Percentiles rank a stretch among this genome's conserved stretches.
These are phyloP conservation scores for Alca torda DNA, from an alignment of 2,797 vertebrate species.

Conservation along the genomic window DNA sequence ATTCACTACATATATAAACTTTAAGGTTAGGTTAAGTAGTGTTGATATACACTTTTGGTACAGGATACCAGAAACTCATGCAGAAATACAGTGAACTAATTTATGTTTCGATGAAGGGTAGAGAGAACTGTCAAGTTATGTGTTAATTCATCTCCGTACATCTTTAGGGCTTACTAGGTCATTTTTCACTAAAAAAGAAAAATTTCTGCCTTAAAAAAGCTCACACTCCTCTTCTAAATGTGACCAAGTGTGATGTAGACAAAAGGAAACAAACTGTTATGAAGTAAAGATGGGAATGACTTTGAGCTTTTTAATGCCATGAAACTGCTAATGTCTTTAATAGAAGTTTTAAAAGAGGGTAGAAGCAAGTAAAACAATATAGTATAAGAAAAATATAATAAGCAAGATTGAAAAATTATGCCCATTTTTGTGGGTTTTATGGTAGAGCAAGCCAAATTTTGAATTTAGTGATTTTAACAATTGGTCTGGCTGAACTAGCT, in stretches of 20 bases:
- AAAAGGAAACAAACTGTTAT: not conserved
- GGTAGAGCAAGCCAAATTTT: not conserved
- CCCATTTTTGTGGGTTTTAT: slow-evolving; percentile 12
- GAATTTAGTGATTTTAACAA: slow-evolving; percentile 39
- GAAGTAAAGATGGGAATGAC: not conserved
- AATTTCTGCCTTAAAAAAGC: not conserved
- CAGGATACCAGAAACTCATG: not conserved
- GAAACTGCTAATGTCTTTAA: not conserved
- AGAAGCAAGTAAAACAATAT: not conserved
- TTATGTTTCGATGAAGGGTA: not conserved
- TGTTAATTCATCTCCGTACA: not conserved
- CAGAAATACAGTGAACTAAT: not conserved
- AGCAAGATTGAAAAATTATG: not conserved
- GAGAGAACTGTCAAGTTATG: not conserved
- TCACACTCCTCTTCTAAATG: not conserved
- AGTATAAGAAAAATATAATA: not conserved
- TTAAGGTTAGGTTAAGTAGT: not conserved
- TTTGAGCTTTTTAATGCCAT: not conserved
- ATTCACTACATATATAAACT: not conserved
- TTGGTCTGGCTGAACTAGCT: not conserved
- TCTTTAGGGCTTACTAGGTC: not conserved
- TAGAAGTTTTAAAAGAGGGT: not conserved
- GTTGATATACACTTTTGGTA: not conserved
- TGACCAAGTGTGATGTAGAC: not conserved
- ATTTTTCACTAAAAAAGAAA: not conserved